Conservation (phyloP, 37 sponge, comb jelly and placozoan species). For the Agelas oroides region DNA sequence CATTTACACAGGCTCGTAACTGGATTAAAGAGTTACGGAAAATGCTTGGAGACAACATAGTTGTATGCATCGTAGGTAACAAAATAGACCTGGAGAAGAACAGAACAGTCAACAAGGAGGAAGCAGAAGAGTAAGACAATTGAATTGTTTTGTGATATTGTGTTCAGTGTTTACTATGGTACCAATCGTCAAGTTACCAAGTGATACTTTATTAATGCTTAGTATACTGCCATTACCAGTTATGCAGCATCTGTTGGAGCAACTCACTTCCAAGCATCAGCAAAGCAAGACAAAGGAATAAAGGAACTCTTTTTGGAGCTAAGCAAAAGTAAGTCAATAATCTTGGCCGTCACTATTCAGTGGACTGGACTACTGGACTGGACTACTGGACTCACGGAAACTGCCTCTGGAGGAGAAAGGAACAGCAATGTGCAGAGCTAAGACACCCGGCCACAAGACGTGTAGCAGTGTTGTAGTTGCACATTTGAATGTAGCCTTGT, state of each 20-base stretch:
- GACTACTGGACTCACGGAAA: no score
- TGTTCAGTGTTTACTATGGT: not conserved
- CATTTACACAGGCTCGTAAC: constrained; percentile 75
- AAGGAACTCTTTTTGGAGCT: constrained; percentile 95
- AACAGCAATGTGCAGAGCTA: no score
- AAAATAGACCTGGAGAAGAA: constrained; percentile 97
- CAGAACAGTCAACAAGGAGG: constrained; percentile 70
- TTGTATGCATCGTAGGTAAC: constrained; percentile 93
- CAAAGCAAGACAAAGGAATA: constrained; percentile 96
- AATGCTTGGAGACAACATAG: constrained; percentile 90
- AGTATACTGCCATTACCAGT: no score
- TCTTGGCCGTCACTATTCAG: not conserved
- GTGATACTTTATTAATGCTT: no score
- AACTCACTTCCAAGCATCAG: constrained; percentile 88
- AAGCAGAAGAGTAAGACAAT: constrained; percentile 84
- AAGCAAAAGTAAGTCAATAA: constrained; percentile 79
- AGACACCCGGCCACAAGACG: no score
- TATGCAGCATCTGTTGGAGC: constrained; percentile 93
- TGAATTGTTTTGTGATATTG: not conserved
- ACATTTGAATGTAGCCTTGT: no score
- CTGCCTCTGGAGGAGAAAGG: no score
- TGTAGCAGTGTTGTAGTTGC: no score
- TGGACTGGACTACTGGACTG: no score
- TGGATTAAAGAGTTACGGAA: constrained; percentile 97
- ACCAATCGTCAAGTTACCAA: no score